phyloP scores from a whole-genome alignment of 2,797 vertebrate genomes.

The Emys orbicularis region DNA sequence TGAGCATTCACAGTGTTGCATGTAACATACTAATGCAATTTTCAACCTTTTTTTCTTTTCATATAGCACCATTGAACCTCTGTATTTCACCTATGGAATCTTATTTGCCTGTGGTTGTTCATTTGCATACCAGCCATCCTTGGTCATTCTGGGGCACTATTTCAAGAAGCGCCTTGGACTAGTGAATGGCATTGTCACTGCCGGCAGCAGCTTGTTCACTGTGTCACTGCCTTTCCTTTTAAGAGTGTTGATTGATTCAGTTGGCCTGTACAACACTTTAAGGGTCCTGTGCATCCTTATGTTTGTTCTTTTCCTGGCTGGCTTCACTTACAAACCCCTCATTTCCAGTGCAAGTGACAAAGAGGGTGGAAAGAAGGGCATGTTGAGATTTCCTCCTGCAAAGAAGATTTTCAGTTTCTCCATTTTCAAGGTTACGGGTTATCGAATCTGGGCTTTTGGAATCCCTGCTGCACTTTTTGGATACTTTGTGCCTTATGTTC shows the following conservation, averaged over 20 bases:
- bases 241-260: constrained; percentile 72
- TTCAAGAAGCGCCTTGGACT: constrained; percentile 96
- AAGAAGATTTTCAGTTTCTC: constrained; percentile 90
- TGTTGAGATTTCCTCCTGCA: constrained; percentile 67
- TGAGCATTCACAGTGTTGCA: neutral
- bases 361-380: constrained; percentile 70
- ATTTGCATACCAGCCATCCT: constrained; percentile 95
- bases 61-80: constrained; percentile 87
- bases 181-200: constrained; percentile 96
- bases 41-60: neutral
- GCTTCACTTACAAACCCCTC: constrained; percentile 92
- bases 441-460: constrained; percentile 94
- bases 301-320: constrained; percentile 91
- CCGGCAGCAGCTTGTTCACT: constrained; percentile 95
- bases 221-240: constrained; percentile 90
- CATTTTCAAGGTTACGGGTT: constrained; percentile 92
- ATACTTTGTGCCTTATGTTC: constrained; percentile 98
- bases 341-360: constrained; percentile 71
- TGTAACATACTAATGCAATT: neutral
- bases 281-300: constrained; percentile 89
- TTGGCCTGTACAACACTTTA: constrained; percentile 87
- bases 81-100: constrained; percentile 96
- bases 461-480: constrained; percentile 95
- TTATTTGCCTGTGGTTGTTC: constrained; percentile 96
- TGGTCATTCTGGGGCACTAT: constrained; percentile 97